These are phyloP conservation scores for Hyles euphorbiae DNA, from an alignment of 1,140 invertebrate genomes.

Conservation along the genomic window DNA sequence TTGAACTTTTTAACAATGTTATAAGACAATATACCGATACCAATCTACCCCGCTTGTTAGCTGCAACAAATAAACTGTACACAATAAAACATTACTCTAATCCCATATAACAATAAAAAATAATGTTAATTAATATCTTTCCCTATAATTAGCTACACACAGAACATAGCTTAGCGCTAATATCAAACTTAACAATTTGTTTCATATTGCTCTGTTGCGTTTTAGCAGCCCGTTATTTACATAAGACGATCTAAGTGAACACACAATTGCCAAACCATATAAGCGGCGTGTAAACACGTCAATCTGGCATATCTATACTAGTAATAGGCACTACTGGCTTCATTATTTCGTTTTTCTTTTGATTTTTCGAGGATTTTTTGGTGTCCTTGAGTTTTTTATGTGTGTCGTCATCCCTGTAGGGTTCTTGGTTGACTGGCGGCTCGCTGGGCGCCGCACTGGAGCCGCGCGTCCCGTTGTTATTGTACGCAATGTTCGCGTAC, in stretches of 20 bases:
- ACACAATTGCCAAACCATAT: conserved; percentile 4
- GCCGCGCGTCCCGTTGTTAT: conserved; percentile 77
- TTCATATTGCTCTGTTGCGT: conserved; percentile 43
- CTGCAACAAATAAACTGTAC: conserved; percentile 16
- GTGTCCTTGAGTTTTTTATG: conserved; percentile 76
- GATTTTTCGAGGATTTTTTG: conserved; percentile 79
- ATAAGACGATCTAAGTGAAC: conserved; percentile 20
- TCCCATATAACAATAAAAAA: conserved; percentile 29
- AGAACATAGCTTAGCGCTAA: conserved; percentile 31
- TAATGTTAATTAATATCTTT: conserved; percentile 26
- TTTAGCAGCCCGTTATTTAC: conserved; percentile 44
- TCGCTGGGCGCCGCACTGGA: conserved; percentile 63
- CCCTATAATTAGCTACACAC: conserved; percentile 20
- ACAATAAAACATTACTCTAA: conserved; percentile 15
- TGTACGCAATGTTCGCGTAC: conserved; percentile 98
- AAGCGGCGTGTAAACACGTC: conserved; percentile 48
- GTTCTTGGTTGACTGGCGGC: conserved; percentile 70
- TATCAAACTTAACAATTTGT: conserved; percentile 58
- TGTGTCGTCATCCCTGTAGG: conserved; percentile 72
- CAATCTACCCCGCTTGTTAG: too few relatives aligned
- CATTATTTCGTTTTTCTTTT: conserved; percentile 83
- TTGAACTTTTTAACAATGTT: too few relatives aligned
- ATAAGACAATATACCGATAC: too few relatives aligned
- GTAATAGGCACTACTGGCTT: conserved; percentile 92
- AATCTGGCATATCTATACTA: conserved; percentile 93